Conservation (phyloP, 1,140 invertebrate genomes). For the Lerema accius region DNA sequence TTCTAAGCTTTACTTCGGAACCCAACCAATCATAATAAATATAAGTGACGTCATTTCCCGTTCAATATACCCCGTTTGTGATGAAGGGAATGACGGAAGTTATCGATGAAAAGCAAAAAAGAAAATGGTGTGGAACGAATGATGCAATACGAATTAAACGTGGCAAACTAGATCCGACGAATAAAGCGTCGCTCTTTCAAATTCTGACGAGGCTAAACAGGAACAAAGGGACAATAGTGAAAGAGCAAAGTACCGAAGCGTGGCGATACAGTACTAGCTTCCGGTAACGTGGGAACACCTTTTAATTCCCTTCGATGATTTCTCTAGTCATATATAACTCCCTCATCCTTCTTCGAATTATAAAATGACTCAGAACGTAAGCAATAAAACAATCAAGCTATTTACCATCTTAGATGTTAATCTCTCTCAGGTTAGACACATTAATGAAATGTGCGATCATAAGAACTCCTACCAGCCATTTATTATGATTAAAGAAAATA, state of each 20-base stretch:
- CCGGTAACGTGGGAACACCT: slow-evolving; percentile 74
- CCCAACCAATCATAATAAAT: no score
- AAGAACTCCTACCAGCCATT: slow-evolving; percentile 19
- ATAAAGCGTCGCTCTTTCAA: slow-evolving; percentile 63
- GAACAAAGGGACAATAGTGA: slow-evolving; percentile 74
- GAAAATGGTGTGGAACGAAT: slow-evolving; percentile 63
- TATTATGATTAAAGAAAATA: slow-evolving; percentile 19
- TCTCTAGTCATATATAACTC: slow-evolving; percentile 38
- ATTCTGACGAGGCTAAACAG: slow-evolving; percentile 62
- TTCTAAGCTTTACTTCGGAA: no score
- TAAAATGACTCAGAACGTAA: slow-evolving; percentile 5
- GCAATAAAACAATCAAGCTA: slow-evolving; percentile 2
- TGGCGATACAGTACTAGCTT: slow-evolving; percentile 65
- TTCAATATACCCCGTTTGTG: background rate
- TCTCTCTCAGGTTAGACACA: no score
- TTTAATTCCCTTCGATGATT: slow-evolving; percentile 61
- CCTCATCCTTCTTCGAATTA: slow-evolving; percentile 8
- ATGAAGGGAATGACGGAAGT: slow-evolving; percentile 40
- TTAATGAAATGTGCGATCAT: background rate
- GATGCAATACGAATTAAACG: slow-evolving; percentile 69
- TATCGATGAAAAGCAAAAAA: slow-evolving; percentile 46
- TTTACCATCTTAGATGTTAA: no score
- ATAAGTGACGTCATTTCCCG: no score
- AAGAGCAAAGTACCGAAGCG: slow-evolving; percentile 72
- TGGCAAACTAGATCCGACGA: slow-evolving; percentile 64